Percentiles rank a stretch among this genome's conserved stretches.
These are phyloP conservation scores for Petrocephalus schoutedeni DNA, from an alignment of 2,797 vertebrate genomes.

Conservation along the genomic window DNA sequence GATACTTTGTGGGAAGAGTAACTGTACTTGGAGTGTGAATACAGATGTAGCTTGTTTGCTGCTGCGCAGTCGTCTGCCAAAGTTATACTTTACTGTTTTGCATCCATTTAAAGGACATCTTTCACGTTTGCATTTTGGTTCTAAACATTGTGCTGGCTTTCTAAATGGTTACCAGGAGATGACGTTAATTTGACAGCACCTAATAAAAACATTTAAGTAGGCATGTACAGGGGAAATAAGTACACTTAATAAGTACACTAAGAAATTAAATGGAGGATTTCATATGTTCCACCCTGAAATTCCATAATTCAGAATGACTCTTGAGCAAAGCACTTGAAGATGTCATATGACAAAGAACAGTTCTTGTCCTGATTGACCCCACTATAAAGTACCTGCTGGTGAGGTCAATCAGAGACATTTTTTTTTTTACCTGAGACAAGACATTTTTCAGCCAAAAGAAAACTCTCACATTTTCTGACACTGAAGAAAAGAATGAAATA, in stretches of 20 bases:
- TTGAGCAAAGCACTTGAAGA: background rate
- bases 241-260: background rate
- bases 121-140: background rate
- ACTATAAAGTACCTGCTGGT: background rate
- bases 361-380: conserved; percentile 5
- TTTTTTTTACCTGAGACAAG: background rate
- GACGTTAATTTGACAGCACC: background rate
- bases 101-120: background rate
- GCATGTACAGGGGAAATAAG: background rate
- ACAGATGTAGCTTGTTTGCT: background rate
- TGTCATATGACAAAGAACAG: conserved; percentile 2
- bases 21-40: background rate
- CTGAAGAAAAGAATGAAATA: background rate
- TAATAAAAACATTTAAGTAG: background rate
- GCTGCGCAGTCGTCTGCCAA: background rate
- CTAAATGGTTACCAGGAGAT: background rate
- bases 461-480: background rate
- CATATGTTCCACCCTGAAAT: background rate
- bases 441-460: conserved; percentile 6
- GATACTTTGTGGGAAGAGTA: background rate
- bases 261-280: background rate
- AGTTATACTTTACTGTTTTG: background rate
- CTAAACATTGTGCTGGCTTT: background rate
- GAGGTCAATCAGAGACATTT: background rate
- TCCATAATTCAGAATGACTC: background rate